Evolutionary conservation across 2,797 vertebrate species (phyloP).

Genomic region (Gouania willdenowi): DNA sequence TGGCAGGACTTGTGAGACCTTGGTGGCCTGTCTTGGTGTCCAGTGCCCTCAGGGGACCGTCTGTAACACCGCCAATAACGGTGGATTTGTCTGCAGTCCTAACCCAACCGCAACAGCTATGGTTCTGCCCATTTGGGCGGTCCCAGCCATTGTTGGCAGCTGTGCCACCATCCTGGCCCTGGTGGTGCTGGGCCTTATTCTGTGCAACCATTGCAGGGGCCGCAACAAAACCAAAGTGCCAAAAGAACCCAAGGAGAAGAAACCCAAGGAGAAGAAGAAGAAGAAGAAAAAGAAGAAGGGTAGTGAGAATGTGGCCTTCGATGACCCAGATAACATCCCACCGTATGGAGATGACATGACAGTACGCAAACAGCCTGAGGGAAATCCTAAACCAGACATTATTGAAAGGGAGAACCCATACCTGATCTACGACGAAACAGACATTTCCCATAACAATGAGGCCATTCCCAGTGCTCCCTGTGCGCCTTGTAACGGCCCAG

Average conservation of each 20-base stretch:
- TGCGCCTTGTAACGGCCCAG: slow-evolving; percentile 80
- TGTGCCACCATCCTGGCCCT: slow-evolving; percentile 88
- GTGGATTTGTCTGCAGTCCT: slow-evolving; percentile 80
- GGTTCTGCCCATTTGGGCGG: slow-evolving; percentile 92
- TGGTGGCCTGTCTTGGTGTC: slow-evolving; percentile 87
- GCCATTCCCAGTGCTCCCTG: slow-evolving; percentile 91
- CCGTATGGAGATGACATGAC: slow-evolving; percentile 95
- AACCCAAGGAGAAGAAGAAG: slow-evolving; percentile 93
- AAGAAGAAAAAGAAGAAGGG: slow-evolving; percentile 92
- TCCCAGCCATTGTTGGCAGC: slow-evolving; percentile 93
- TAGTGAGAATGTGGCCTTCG: slow-evolving; percentile 93
- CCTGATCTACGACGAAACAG: slow-evolving; percentile 94
- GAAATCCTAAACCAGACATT: slow-evolving; percentile 96
- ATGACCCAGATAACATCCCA: slow-evolving; percentile 92
- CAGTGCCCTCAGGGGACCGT: slow-evolving; percentile 79
- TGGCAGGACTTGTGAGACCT: slow-evolving; percentile 81
- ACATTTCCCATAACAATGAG: slow-evolving; percentile 83
- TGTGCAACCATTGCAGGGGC: slow-evolving; percentile 91
- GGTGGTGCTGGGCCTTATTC: slow-evolving; percentile 90
- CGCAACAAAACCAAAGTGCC: slow-evolving; percentile 80
- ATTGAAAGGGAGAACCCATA: slow-evolving; percentile 97
- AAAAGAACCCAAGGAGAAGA: slow-evolving; percentile 86
- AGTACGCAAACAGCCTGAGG: slow-evolving; percentile 93
- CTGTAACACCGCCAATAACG: slow-evolving; percentile 75
- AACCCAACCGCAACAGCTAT: slow-evolving; percentile 64